These are phyloP conservation scores for Macrosoma leucophasiata DNA, from an alignment of 2,888 invertebrate genomes.

Conservation along the genomic window DNA sequence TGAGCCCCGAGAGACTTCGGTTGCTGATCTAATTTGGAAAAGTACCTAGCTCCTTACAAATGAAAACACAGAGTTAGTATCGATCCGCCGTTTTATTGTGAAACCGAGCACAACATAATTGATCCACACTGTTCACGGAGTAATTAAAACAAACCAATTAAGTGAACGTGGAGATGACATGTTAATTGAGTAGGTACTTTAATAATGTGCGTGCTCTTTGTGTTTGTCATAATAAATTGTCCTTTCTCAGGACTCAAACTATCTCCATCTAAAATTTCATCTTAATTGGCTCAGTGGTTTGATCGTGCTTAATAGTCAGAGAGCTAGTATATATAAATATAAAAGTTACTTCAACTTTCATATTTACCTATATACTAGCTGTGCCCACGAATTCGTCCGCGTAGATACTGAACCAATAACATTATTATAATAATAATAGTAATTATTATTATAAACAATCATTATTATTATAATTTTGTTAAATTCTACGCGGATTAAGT, in stretches of 20 bases:
- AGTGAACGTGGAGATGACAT: constrained; percentile 8
- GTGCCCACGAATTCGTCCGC: too few relatives aligned
- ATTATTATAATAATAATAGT: constrained; percentile 53
- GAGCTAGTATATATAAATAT: constrained; percentile 3
- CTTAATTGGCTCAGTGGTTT: constrained; percentile 18
- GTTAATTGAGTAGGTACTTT: constrained; percentile 24
- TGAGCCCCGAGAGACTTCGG: constrained; percentile 33
- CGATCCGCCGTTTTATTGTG: constrained; percentile 20
- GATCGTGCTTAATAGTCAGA: constrained; percentile 15
- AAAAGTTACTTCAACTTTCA: neutral
- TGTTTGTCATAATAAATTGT: constrained; percentile 22
- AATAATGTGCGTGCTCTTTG: constrained; percentile 22
- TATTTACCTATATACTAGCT: too few relatives aligned
- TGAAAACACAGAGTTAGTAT: constrained; percentile 32
- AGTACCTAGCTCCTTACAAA: constrained; percentile 25
- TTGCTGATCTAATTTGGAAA: constrained; percentile 48
- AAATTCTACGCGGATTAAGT: constrained; percentile 64
- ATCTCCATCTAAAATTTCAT: too few relatives aligned
- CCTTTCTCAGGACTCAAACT: too few relatives aligned
- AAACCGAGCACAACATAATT: constrained; percentile 1
- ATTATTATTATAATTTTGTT: constrained; percentile 52
- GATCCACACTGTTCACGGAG: too few relatives aligned
- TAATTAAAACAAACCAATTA: too few relatives aligned
- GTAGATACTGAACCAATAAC: too few relatives aligned
- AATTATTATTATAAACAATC: constrained; percentile 44